These are phyloP conservation scores for Trachelus troglodyta DNA, from an alignment of 2,888 invertebrate genomes.

Conservation along the genomic window DNA sequence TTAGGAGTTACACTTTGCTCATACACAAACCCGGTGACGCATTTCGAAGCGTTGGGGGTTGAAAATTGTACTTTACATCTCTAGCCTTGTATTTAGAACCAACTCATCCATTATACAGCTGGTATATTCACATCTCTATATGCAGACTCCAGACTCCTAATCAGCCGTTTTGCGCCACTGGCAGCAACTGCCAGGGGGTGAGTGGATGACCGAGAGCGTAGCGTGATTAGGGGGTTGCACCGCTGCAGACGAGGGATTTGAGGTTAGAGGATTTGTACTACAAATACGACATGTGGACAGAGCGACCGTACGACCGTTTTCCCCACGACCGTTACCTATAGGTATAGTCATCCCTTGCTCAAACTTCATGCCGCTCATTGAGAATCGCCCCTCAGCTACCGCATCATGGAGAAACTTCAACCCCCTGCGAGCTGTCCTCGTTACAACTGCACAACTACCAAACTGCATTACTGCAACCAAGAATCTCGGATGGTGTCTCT, in stretches of 20 bases:
- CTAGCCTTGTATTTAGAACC: background rate
- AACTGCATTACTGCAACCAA: slow-evolving; percentile 40
- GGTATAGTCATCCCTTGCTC: background rate
- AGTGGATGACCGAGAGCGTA: background rate
- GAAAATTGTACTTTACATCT: background rate
- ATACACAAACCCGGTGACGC: background rate
- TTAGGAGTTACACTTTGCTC: background rate
- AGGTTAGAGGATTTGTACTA: slow-evolving; percentile 46
- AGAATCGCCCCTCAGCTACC: background rate
- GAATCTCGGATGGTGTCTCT: slow-evolving; percentile 12
- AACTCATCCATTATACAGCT: background rate
- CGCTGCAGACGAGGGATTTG: slow-evolving; percentile 34
- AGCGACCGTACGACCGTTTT: slow-evolving; percentile 20
- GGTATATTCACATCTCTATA: background rate
- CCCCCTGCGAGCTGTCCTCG: slow-evolving; percentile 27
- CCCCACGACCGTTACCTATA: background rate
- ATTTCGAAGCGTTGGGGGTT: background rate
- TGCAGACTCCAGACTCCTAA: background rate
- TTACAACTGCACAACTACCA: slow-evolving; percentile 47
- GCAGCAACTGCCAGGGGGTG: background rate
- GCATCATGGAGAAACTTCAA: background rate
- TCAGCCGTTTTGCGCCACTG: background rate
- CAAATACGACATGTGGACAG: slow-evolving; percentile 50
- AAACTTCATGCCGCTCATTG: background rate
- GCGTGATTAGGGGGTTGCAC: slow-evolving; percentile 36